phyloP scores from a whole-genome alignment of 2,113 vertebrate genomes.

The Motacilla tschutschensis region DNA sequence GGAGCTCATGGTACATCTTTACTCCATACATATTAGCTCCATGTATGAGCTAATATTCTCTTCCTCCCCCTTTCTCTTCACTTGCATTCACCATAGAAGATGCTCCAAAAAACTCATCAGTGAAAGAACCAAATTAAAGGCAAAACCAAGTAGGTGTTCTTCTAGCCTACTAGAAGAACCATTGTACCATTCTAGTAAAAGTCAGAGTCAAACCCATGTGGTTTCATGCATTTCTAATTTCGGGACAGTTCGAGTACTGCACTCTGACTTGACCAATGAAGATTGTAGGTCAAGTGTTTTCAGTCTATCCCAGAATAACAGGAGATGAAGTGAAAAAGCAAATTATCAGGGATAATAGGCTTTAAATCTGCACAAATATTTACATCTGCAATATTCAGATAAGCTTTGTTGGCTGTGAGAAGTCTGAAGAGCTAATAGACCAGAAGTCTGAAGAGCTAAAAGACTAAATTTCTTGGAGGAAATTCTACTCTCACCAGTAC shows the following conservation, averaged over 20 bases:
- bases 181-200: not conserved
- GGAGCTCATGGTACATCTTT: not conserved
- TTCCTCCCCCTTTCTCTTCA: not conserved
- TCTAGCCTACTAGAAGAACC: not conserved
- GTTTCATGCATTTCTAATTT: not conserved
- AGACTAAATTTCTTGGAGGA: not conserved
- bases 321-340: not conserved
- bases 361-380: not conserved
- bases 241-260: not conserved
- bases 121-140: not conserved
- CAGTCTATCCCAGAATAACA: not conserved
- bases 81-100: not conserved
- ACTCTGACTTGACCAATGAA: not conserved
- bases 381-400: not conserved
- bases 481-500: not conserved
- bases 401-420: not conserved
- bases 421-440: not conserved
- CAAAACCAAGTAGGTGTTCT: not conserved
- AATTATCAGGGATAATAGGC: not conserved
- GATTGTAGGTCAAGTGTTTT: not conserved
- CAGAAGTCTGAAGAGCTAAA: not conserved
- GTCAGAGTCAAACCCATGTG: not conserved
- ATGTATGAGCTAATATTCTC: accelerated
- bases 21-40: not conserved
- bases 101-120: not conserved